Conservation (phyloP, 2,797 vertebrate species). For the Acanthurus tractus region DNA sequence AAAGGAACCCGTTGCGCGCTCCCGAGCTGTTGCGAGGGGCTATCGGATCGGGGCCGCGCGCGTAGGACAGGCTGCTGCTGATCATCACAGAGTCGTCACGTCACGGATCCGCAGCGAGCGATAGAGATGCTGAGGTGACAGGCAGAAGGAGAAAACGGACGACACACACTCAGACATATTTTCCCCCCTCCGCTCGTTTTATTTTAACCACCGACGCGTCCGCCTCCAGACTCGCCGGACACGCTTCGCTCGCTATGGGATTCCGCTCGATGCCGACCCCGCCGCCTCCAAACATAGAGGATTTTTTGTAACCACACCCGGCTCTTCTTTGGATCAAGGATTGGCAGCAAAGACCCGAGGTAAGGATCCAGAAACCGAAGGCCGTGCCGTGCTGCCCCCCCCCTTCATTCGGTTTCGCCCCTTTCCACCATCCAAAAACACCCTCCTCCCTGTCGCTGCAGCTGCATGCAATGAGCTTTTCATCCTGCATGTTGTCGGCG, state of each 20-base stretch:
- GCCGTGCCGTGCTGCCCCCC: conserved; percentile 23
- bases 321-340: conserved; percentile 74
- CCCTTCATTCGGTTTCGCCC: background rate
- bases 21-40: conserved; percentile 87
- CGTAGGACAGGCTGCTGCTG: conserved; percentile 74
- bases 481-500: conserved; percentile 44
- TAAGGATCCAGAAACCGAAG: conserved; percentile 57
- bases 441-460: background rate
- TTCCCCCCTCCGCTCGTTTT: conserved; percentile 2
- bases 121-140: conserved; percentile 86
- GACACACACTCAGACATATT: conserved; percentile 24
- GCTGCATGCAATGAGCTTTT: conserved; percentile 15
- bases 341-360: conserved; percentile 73
- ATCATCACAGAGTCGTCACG: conserved; percentile 75
- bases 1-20: conserved; percentile 64
- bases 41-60: conserved; percentile 81
- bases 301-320: conserved; percentile 84
- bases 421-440: background rate
- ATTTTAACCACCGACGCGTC: conserved; percentile 6
- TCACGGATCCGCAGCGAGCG: conserved; percentile 87
- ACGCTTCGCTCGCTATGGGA: conserved; percentile 61
- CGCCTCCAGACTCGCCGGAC: conserved; percentile 24
- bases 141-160: conserved; percentile 77
- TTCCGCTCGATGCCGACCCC: conserved; percentile 56
- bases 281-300: conserved; percentile 63